Evolutionary conservation across 1,140 invertebrate species (phyloP).

Genomic region (Pogonognathellus flavescens): DNA sequence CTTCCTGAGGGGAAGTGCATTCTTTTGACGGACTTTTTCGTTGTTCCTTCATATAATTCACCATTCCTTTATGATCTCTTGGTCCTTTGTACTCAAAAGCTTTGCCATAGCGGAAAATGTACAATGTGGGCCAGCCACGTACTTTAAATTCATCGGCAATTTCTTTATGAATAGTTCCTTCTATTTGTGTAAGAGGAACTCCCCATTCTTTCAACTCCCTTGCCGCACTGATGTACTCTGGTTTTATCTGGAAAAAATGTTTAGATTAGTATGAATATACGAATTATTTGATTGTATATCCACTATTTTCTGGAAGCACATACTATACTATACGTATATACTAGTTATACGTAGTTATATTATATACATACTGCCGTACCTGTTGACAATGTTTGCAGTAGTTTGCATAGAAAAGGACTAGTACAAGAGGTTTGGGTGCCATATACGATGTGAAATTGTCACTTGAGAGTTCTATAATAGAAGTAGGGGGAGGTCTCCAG

Average conservation of each 20-base stretch:
- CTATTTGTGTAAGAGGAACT: conserved; percentile 73
- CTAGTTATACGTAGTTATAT: too few species aligned
- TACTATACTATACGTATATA: too few species aligned
- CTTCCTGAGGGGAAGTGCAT: conserved; percentile 69
- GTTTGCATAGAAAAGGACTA: conserved; percentile 78
- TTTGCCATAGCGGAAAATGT: conserved; percentile 71
- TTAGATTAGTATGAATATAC: too few species aligned
- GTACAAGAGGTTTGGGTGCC: conserved; percentile 71
- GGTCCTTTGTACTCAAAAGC: conserved; percentile 72
- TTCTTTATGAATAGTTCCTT: conserved; percentile 70
- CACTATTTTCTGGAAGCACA: too few species aligned
- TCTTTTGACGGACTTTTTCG: conserved; percentile 72
- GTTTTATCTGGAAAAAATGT: conserved; percentile 68
- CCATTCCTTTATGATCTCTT: conserved; percentile 71
- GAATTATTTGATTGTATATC: too few species aligned
- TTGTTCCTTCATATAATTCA: conserved; percentile 74
- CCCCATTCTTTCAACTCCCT: conserved; percentile 69
- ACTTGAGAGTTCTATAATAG: conserved; percentile 74
- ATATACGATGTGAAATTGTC: conserved; percentile 74
- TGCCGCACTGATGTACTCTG: conserved; percentile 73
- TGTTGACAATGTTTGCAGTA: conserved; percentile 72
- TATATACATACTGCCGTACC: too few species aligned
- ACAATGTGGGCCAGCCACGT: conserved; percentile 72
- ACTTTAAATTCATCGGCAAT: conserved; percentile 71
- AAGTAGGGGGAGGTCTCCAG: conserved; percentile 74